Evolutionary conservation across 2,113 vertebrate genomes (phyloP), one percentile per base, ranked within the genome.

Genomic region (Xenus cinereus): DNA sequence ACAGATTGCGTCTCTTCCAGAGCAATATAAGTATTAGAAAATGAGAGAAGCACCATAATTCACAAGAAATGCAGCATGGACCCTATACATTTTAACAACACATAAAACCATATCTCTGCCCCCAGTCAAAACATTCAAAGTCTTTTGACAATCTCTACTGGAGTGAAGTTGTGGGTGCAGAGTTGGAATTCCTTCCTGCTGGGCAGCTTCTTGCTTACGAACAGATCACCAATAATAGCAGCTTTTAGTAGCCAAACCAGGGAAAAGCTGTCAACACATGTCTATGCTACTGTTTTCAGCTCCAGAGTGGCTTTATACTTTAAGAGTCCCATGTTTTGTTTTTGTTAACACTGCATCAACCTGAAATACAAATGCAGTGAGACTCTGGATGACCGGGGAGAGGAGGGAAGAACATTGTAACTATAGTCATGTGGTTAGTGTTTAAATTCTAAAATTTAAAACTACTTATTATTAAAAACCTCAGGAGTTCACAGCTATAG

Each of bases 401-500:
- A 96, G 33, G 48, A 89, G 68, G 91, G 95, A 96, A 96, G 97
- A 97, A 98, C 94, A 30, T 94, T 83, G 51, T 92, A 95, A 97
- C 96, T 94, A 96, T 93, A 84, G 73, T 97, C 95, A 96, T 91
- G 94, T 94, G 95, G 97, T 98, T 98, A 98, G 97, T 98, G 97
- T 98, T 98, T 95, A 97, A 98, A 95, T 89, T 96, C 97, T 98
- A 98, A 97, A 98, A 97, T 97, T 97, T 97, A 97, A 96, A 98
- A 98, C 97, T 97, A 97, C 95, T 95, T 96, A 98, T 98, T 98
- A 98, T 99, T 99, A 99, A 99, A 99, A 99, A 98, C 97, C 97
- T 98, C 96, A 97, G 93, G 97, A 98, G 97, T 98, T 99, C 98
- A 99, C 99, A 99, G 98, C 99, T 99, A 98, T 98, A 97, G 96